Evolutionary conservation across 1,140 invertebrate genomes (phyloP).

Genomic region (Drosophila oshimai): DNA sequence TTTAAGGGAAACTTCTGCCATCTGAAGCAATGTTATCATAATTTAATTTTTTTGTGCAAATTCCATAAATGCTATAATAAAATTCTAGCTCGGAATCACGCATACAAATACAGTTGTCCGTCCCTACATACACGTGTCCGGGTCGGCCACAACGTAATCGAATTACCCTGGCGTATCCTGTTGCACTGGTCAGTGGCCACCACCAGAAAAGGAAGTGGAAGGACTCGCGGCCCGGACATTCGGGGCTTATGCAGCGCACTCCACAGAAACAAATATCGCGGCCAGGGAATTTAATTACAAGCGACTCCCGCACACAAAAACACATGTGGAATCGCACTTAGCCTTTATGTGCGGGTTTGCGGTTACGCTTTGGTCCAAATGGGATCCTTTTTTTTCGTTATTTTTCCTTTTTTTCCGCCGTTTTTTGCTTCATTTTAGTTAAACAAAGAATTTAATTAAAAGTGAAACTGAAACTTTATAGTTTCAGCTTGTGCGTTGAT

Average conservation of each 20-base stretch:
- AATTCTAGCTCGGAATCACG: neutral
- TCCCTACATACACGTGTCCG: neutral
- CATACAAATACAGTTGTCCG: neutral
- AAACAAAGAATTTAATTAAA: conserved; percentile 62
- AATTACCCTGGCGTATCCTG: conserved; percentile 67
- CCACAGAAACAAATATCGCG: conserved; percentile 73
- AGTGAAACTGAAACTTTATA: conserved; percentile 52
- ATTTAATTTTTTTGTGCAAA: neutral
- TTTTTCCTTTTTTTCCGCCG: neutral
- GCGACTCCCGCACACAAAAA: conserved; percentile 19
- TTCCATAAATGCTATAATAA: neutral
- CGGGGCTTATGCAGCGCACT: neutral
- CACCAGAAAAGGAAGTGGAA: conserved; percentile 43
- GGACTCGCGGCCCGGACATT: conserved; percentile 32
- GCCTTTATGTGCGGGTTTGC: conserved; percentile 35
- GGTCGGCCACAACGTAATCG: conserved; percentile 50
- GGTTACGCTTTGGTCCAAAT: conserved; percentile 38
- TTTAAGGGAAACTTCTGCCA: neutral
- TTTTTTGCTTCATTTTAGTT: conserved; percentile 41
- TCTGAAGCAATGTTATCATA: neutral
- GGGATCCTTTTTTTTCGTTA: conserved; percentile 31
- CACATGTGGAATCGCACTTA: conserved; percentile 13
- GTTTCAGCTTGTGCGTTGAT: conserved; percentile 23
- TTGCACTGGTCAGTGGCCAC: conserved; percentile 58
- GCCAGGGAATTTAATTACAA: conserved; percentile 78